phyloP scores from a whole-genome alignment of 2,888 invertebrate genomes.

The Ectobius pallidus region DNA sequence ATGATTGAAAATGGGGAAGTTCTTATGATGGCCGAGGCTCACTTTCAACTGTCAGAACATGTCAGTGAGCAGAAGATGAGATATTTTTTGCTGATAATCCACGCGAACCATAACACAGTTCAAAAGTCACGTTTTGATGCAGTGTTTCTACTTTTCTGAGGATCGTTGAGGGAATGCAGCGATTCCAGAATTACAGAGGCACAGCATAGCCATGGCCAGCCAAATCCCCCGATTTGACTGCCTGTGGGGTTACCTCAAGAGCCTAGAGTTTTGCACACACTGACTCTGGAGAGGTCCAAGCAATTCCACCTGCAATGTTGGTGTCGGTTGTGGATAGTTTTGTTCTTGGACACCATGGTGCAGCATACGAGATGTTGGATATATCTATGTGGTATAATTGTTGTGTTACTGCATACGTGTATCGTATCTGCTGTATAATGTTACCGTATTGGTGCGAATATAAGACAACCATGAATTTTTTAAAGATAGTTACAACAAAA shows the following conservation, averaged over 20 bases:
- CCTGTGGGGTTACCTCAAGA: too few species aligned
- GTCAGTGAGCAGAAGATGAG: background rate
- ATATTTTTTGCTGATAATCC: too few species aligned
- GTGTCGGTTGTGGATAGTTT: background rate
- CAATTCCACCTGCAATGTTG: slow-evolving; percentile 13
- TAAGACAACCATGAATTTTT: too few species aligned
- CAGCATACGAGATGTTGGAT: slow-evolving; percentile 1
- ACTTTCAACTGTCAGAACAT: too few species aligned
- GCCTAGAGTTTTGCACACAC: too few species aligned
- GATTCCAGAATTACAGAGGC: background rate
- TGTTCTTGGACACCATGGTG: background rate
- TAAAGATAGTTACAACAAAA: too few species aligned
- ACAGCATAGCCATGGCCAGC: background rate
- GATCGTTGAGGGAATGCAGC: background rate
- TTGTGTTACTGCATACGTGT: background rate
- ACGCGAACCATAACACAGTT: too few species aligned
- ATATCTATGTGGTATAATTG: background rate
- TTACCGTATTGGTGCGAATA: too few species aligned
- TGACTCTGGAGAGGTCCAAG: background rate
- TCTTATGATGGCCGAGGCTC: background rate
- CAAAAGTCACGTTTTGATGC: background rate
- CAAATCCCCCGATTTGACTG: background rate
- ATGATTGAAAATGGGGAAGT: background rate
- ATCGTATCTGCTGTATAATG: background rate
- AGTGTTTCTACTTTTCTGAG: background rate